Evolutionary conservation across 2,888 invertebrate genomes (phyloP), one percentile per base, ranked within the genome.

Genomic region (Rhimphoctona megacephalus): DNA sequence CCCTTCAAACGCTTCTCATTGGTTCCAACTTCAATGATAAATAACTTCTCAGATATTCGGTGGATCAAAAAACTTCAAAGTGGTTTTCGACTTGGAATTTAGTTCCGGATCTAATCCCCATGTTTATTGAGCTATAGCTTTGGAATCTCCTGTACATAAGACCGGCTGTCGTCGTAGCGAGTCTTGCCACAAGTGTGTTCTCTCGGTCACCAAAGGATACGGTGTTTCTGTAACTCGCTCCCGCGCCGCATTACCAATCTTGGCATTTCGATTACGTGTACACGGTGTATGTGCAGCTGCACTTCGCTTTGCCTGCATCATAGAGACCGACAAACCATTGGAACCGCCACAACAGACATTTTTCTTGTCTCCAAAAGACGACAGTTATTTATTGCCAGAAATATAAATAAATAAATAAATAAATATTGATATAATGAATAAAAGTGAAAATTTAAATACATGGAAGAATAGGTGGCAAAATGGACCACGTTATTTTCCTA

Each of bases 181-280:
- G 61, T 64, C 30, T 46, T 43, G 61, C 46, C 76, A 43, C 64
- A 46, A 76, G 33, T 33, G 39, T 76, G 33, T 36, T 33, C 76
- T 64, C 64, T 61, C 81, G 82, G 76, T 82, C 82, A 70, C 76
- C 82, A 77, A 77, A 82, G 82, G 61, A 69, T 76, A 70, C 67
- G 82, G 46, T 43, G 69, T 82, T 76, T 76, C 70, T 82, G 54
- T 57, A 77, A 76, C 70, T 77, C 70, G 76, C 52, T 77, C 57
- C 36, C 67, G 46, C 46, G 66, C 74, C 11, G 81, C 74, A 81
- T 81, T 81, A 54, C 81, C 81, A 81, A 81, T 81, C 81, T 81
- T 81, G 74, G 81, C 67, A 54, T 66, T 74, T 81, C 81, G 81
- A 81, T 81, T 74, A 81, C 74, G 73, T 74, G 54, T 69, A 67